Evolutionary conservation across 2,888 invertebrate genomes (phyloP), one percentile per base, ranked within the genome.

Genomic region (Lysandra coridon): DNA sequence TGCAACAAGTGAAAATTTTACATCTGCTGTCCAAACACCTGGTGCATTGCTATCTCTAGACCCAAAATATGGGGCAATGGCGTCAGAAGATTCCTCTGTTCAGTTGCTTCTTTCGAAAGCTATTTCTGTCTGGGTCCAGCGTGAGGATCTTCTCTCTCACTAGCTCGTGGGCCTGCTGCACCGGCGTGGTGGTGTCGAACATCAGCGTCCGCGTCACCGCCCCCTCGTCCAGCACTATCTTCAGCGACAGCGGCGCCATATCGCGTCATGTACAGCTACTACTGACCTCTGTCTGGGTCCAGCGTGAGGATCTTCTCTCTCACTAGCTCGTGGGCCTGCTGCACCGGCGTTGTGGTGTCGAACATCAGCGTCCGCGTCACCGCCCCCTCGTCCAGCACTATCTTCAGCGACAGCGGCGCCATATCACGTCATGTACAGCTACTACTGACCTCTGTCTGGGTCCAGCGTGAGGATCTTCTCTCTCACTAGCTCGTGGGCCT

Each of bases 351-450:
- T 85, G 97, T 96, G 79, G 98, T 97, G 90, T 99, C 98, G 92
- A 99, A 99, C 92, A 98, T 98, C 95, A 99, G 97, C 85, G 98
- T 99, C 95, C 99, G 98, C 86, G 98, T 98, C 86, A 98, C 97
- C 85, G 97, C 97, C 84, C 97, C 97, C 87, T 96, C 96, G 89
- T 97, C 97, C 90, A 97, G 96, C 89, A 97, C 96, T 91, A 98
- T 97, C 92, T 97, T 97, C 85, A 98, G 95, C 83, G 98, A 98
- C 83, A 98, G 92, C 79, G 96, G 95, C 83, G 96, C 96, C 96
- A 96, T 97, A 44, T 33, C 23, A 1, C 23, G 2, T 23, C 23
- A 69, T 69, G 2, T 69, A 10, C 12, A 69, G 69, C 33, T 30
- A 10, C 12, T 30, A n/a, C 96, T 96, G 94, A 98, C 98, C 97